Percentiles rank a stretch among this genome's conserved stretches.
These are phyloP conservation scores for Hipposideros larvatus DNA, from an alignment of 2,797 vertebrate species.

Conservation along the genomic window DNA sequence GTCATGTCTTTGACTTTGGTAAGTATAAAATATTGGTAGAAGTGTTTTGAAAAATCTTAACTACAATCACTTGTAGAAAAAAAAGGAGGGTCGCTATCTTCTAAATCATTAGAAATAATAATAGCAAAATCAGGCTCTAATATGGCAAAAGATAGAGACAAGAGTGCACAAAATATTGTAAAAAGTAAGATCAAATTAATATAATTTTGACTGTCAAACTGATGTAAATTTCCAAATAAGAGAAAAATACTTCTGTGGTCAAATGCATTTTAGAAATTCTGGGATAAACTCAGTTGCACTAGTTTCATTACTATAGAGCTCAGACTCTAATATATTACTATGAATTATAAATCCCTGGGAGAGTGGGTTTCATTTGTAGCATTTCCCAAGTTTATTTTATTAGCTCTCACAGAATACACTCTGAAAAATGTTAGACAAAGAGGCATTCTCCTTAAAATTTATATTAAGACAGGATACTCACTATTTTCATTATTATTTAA, in stretches of 20 bases:
- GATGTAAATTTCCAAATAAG: conserved; percentile 36
- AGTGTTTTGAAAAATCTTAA: neutral
- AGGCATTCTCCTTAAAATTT: neutral
- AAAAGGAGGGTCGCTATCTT: neutral
- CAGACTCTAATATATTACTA: neutral
- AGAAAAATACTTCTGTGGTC: neutral
- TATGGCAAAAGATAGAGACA: neutral
- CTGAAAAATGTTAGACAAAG: neutral
- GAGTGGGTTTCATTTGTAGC: conserved; percentile 18
- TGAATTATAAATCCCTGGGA: neutral
- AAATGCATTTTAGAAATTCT: conserved; percentile 41
- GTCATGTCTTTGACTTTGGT: neutral
- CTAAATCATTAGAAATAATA: conserved; percentile 12
- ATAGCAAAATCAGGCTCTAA: neutral
- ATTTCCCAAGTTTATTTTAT: conserved; percentile 31
- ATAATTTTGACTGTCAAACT: neutral
- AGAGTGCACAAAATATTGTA: neutral
- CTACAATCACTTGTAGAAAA: neutral
- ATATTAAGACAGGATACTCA: neutral
- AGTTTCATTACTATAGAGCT: neutral
- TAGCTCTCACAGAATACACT: neutral
- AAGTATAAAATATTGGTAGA: neutral
- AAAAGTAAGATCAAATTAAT: neutral
- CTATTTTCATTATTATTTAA: neutral
- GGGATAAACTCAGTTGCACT: neutral